Evolutionary conservation across 2,888 invertebrate genomes (phyloP).

Genomic region (Oeneis ivallda): DNA sequence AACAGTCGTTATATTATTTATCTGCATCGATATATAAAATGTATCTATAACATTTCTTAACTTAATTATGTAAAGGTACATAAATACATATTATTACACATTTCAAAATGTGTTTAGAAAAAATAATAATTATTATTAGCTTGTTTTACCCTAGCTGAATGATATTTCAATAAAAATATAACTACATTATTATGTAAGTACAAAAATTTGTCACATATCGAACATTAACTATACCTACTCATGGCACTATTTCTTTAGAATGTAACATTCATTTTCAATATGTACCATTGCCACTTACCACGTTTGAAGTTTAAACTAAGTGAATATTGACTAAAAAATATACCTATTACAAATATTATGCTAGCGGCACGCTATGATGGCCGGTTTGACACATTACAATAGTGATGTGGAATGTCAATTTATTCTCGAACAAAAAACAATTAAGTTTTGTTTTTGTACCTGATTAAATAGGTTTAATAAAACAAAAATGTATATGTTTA

Average conservation of each 20-base stretch:
- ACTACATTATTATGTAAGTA: too few relatives aligned
- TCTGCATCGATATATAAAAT: conserved; percentile 65
- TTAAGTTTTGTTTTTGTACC: too few relatives aligned
- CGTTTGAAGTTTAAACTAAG: background rate
- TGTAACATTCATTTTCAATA: conserved; percentile 49
- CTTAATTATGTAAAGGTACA: conserved; percentile 54
- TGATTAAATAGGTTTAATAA: too few relatives aligned
- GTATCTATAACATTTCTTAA: conserved; percentile 54
- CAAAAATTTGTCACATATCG: conserved; percentile 63
- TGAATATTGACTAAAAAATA: background rate
- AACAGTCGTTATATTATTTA: conserved; percentile 69
- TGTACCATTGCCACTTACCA: conserved; percentile 24
- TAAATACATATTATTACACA: conserved; percentile 45
- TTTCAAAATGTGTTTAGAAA: conserved; percentile 59
- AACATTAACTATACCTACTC: conserved; percentile 49
- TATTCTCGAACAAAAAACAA: too few relatives aligned
- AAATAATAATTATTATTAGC: conserved; percentile 40
- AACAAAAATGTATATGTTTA: too few relatives aligned
- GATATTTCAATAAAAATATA: conserved; percentile 61
- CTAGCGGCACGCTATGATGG: too few relatives aligned
- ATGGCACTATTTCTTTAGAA: conserved; percentile 77
- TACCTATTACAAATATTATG: background rate
- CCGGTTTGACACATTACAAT: too few relatives aligned
- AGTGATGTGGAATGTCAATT: too few relatives aligned
- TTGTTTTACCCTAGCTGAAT: conserved; percentile 47